Evolutionary conservation across 1,140 invertebrate genomes (phyloP).

Genomic region (Panagrolaimus sp.): DNA sequence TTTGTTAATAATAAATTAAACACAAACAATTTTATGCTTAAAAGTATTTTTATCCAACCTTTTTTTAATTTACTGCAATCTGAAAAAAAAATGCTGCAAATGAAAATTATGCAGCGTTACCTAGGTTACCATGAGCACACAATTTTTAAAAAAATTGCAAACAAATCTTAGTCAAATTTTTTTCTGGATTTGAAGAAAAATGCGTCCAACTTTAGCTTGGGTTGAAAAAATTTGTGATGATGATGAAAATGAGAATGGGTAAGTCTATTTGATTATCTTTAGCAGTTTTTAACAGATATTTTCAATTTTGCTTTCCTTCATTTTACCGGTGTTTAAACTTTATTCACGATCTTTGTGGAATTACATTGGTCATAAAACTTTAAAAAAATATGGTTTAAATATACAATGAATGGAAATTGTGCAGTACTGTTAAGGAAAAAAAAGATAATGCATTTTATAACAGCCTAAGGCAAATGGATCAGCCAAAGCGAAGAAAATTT

Average conservation of each 20-base stretch:
- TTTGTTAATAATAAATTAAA: no score
- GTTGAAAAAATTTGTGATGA: slow-evolving; percentile 12
- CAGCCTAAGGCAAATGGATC: slow-evolving; percentile 8
- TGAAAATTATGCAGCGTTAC: no score
- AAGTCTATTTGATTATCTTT: not conserved
- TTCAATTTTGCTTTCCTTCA: no score
- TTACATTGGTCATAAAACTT: no score
- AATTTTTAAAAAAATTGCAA: no score
- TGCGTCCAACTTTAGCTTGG: slow-evolving; percentile 11
- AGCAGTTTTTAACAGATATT: not conserved
- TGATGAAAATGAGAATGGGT: slow-evolving; percentile 5
- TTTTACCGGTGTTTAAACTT: slow-evolving; percentile 7
- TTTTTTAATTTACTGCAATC: no score
- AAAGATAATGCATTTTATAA: not conserved
- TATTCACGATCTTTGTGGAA: not conserved
- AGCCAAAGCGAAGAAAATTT: slow-evolving; percentile 47
- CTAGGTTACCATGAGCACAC: no score
- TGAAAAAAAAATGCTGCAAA: no score
- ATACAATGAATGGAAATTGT: slow-evolving; percentile 3
- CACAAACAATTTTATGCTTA: no score
- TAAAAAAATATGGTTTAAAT: not conserved
- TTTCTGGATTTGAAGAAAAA: not conserved
- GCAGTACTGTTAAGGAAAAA: slow-evolving; percentile 7
- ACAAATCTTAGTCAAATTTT: no score
- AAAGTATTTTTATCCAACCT: no score